Evolutionary conservation across 2,113 vertebrate species (phyloP).

Genomic region (Anas platyrhynchos): DNA sequence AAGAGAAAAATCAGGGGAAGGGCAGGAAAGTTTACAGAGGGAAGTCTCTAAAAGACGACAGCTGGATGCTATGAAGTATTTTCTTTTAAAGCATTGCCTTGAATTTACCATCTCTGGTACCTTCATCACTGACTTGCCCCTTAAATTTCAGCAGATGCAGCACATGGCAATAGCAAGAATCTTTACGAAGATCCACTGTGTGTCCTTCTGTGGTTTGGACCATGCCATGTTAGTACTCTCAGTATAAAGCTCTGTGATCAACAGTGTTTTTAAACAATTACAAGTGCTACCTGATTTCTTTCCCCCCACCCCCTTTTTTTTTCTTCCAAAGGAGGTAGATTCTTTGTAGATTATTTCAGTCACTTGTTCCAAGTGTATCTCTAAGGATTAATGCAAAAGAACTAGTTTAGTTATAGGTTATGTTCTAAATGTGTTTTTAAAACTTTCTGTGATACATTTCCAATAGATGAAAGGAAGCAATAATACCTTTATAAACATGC

Average conservation of each 20-base stretch:
- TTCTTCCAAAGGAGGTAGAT: neutral
- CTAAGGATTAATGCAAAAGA: neutral
- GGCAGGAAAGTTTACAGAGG: neutral
- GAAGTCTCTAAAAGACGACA: neutral
- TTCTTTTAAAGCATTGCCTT: neutral
- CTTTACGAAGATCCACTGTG: rapidly evolving
- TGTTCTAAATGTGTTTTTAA: neutral
- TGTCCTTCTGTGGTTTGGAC: neutral
- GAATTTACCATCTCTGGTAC: neutral
- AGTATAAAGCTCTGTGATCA: neutral
- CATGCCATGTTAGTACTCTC: neutral
- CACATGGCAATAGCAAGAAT: neutral
- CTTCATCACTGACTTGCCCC: neutral
- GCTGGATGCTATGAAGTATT: neutral
- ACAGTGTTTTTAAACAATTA: neutral
- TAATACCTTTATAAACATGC: neutral
- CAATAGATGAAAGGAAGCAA: neutral
- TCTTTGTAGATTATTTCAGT: neutral
- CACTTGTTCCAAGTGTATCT: neutral
- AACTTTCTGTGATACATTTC: neutral
- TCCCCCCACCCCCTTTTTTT: too few relatives aligned
- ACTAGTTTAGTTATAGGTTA: neutral
- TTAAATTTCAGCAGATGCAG: neutral
- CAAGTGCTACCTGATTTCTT: neutral
- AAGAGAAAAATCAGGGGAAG: neutral